These are phyloP conservation scores for Ostrea edulis DNA, from an alignment of 1,140 invertebrate species.

Conservation along the genomic window DNA sequence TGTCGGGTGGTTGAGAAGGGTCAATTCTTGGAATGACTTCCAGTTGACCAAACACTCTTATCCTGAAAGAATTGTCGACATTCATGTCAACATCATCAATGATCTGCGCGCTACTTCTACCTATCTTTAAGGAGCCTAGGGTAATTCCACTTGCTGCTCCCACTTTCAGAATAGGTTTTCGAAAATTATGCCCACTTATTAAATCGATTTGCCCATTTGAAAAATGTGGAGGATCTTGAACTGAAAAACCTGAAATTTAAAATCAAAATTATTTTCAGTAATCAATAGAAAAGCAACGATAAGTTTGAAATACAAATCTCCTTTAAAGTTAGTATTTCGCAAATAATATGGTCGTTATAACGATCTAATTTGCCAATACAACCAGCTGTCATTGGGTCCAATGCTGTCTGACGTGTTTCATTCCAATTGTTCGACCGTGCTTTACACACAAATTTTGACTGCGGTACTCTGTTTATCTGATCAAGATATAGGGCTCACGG, in stretches of 20 bases:
- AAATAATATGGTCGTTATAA: no score
- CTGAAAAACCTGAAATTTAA: not conserved
- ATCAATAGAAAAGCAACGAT: no score
- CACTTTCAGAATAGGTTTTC: not conserved
- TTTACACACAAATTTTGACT: no score
- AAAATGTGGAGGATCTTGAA: not conserved
- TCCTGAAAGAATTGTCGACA: not conserved
- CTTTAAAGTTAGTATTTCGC: no score
- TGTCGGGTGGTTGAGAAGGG: not conserved
- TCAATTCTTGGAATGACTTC: not conserved
- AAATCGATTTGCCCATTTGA: not conserved
- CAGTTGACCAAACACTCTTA: not conserved
- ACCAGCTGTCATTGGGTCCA: no score
- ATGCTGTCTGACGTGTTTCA: no score
- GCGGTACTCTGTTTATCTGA: no score
- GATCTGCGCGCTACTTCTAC: not conserved
- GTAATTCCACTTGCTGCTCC: not conserved
- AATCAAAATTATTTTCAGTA: no score
- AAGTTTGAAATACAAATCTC: no score
- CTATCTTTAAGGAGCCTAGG: not conserved
- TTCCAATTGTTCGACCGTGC: no score
- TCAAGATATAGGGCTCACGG: no score
- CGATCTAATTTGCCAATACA: no score
- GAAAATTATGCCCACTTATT: not conserved
- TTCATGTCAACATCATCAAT: not conserved